Conservation (phyloP, 2,113 vertebrate genomes). For the Rhabdornis inornatus region DNA sequence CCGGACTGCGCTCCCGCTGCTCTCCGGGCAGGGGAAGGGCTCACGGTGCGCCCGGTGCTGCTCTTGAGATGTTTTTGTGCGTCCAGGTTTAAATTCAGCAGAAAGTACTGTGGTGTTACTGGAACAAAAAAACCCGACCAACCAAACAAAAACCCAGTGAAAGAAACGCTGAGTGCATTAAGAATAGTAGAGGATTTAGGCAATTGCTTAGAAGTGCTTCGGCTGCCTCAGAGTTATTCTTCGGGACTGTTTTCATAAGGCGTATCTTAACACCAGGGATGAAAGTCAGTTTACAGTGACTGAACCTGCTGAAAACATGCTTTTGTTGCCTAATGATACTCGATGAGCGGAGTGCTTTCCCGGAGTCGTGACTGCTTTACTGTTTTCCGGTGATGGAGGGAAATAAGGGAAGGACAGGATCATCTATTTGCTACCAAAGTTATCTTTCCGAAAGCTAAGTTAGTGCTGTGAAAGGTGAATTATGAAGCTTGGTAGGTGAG, state of each 20-base stretch:
- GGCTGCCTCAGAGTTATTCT: not conserved
- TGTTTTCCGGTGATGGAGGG: not conserved
- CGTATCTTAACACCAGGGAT: not conserved
- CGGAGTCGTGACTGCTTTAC: not conserved
- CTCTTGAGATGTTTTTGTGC: fast-evolving
- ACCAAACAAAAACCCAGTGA: not conserved
- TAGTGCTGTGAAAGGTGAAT: not conserved
- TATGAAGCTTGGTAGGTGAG: not conserved
- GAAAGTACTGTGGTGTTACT: not conserved
- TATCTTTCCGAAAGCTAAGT: not conserved
- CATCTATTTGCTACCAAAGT: not conserved
- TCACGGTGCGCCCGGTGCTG: not conserved
- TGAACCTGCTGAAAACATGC: not conserved
- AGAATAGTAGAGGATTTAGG: not conserved
- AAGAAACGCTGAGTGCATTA: not conserved
- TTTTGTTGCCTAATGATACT: not conserved
- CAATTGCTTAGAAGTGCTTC: not conserved
- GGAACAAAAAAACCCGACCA: not conserved
- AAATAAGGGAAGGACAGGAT: not conserved
- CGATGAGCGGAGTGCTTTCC: not conserved
- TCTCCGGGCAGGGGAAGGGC: fast-evolving
- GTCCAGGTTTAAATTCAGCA: not conserved
- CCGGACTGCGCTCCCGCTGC: not conserved
- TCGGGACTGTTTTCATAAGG: not conserved
- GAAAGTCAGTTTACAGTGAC: not conserved